Base-by-base conservation (phyloP, 2,113 vertebrate genomes). In the Corvus hawaiiensis region DNA sequence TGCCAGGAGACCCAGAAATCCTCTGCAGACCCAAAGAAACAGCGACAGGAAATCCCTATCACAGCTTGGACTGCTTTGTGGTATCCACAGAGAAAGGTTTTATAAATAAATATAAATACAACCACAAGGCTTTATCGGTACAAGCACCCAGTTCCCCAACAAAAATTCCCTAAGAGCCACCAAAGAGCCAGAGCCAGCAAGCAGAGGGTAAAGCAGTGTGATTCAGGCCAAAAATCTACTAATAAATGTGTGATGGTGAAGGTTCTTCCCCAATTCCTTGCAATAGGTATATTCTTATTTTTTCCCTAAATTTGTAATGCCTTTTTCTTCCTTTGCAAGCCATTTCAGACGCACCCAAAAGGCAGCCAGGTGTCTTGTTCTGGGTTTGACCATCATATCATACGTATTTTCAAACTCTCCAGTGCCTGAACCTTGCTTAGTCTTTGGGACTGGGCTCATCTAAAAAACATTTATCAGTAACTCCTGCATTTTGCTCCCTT, bases 171-270 rank as follows among this genome's bases (percentile, higher is more conserved):
- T 33, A 20, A 23, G 35, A 51, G 73, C 27, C 58, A 55, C 35
- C 39, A 11, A 55, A 56, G 52, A 56, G 56, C 33, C 73, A 51
- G 48, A n/a, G 28, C 33, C 80, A 35, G 9, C 58, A 43, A 33
- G 68, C 56, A 23, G 46, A 51, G 41, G 46, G 26, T 4, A 11
- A 66, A 81, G 55, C 49, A 55, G 58, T 7, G 4, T 0, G 7
- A n/a, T 26, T 27, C 49, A n/a, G 48, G 35, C 21, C 30, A 37
- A 7, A 80, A 78, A 63, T 23, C 49, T 35, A 22, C 22, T 11
- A 19, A 69, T 14, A 30, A 2, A 0, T 0, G 3, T 15, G 27
- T 18, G 69, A 39, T 2, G 18, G 28, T 8, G 46, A 52, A 61
- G 48, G 17, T 7, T 46, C 35, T 58, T 35, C 23, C 61, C 22